These are phyloP conservation scores for Pterois miles DNA, from an alignment of 2,797 vertebrate genomes.

Conservation along the genomic window DNA sequence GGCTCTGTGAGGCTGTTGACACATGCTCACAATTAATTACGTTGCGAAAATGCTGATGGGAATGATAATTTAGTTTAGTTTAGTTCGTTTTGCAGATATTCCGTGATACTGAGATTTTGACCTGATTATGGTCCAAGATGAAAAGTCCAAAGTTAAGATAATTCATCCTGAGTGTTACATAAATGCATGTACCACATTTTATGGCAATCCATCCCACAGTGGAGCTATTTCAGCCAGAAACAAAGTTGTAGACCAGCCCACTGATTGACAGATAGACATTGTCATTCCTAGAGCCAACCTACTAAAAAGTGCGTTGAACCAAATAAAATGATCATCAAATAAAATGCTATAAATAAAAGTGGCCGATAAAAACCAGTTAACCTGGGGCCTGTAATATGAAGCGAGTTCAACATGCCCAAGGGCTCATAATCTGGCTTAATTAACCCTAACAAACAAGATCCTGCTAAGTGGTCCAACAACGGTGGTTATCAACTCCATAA, in stretches of 20 bases:
- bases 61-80: not conserved
- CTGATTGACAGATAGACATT: not conserved
- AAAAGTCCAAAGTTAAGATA: not conserved
- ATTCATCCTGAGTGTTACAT: not conserved
- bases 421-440: too few species aligned
- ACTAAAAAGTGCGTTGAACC: not conserved
- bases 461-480: too few species aligned
- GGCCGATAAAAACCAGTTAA: not conserved
- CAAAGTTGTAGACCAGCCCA: not conserved
- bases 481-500: too few species aligned
- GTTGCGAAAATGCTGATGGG: not conserved
- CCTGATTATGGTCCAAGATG: fast-evolving
- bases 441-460: too few species aligned
- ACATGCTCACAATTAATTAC: not conserved
- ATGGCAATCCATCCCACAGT: not conserved
- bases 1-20: not conserved
- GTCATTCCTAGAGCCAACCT: not conserved
- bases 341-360: not conserved
- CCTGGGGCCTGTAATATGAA: too few species aligned
- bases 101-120: not conserved
- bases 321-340: not conserved
- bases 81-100: not conserved
- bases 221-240: not conserved
- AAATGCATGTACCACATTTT: not conserved
- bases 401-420: too few species aligned